phyloP scores from a whole-genome alignment of 2,113 vertebrate species.

The Terrapene triunguis region DNA sequence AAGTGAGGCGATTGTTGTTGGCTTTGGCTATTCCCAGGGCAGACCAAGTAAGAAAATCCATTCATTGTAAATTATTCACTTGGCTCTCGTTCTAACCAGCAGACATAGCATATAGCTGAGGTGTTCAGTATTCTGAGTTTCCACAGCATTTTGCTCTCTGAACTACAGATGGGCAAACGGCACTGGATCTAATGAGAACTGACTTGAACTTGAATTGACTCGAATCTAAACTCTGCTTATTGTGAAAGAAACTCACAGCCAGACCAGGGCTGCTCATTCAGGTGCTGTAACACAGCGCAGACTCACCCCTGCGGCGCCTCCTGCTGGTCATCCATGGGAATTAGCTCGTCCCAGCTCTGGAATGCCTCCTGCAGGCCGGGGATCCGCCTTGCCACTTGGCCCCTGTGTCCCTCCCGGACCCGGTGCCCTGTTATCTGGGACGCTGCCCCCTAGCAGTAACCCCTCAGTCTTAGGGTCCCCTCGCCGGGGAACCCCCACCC shows the following conservation, averaged over 20 bases:
- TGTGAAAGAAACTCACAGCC: not conserved
- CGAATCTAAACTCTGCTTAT: not conserved
- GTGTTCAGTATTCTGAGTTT: constrained; percentile 50
- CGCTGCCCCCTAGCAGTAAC: too few relatives aligned
- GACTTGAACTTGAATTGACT: constrained; percentile 63
- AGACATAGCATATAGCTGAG: not conserved
- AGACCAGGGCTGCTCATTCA: too few relatives aligned
- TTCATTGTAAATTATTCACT: constrained; percentile 38
- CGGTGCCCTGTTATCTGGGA: too few relatives aligned
- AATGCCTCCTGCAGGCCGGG: too few relatives aligned
- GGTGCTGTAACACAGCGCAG: too few relatives aligned
- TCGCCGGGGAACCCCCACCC: too few relatives aligned
- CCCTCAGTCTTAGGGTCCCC: too few relatives aligned
- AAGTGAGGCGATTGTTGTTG: not conserved
- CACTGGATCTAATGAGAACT: constrained; percentile 21
- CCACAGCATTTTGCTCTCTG: constrained; percentile 15
- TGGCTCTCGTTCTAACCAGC: not conserved
- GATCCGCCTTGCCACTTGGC: too few relatives aligned
- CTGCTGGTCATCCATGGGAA: too few relatives aligned
- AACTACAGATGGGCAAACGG: constrained; percentile 35
- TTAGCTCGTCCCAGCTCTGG: too few relatives aligned
- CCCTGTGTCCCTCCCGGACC: too few relatives aligned
- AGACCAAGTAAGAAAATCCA: not conserved
- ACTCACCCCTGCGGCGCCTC: too few relatives aligned
- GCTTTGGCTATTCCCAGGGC: constrained; percentile 18